A percentile compares a stretch with the other conserved stretches of the same genome.
These are phyloP conservation scores for Colaptes auratus DNA, from an alignment of 2,113 vertebrate species.

Conservation along the genomic window DNA sequence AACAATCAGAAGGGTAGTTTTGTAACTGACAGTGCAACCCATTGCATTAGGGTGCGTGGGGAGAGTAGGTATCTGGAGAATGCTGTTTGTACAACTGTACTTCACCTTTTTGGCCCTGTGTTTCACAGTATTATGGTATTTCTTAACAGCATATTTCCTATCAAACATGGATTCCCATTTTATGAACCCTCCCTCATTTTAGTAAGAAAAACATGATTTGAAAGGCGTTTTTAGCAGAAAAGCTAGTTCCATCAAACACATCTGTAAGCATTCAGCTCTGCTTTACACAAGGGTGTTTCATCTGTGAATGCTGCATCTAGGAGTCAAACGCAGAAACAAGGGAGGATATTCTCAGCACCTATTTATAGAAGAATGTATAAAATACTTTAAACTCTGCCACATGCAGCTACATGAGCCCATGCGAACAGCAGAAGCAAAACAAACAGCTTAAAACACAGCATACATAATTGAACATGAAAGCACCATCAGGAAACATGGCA, in stretches of 20 bases:
- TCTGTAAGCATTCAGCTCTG: conserved; percentile 1
- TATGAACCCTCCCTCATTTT: conserved; percentile 5
- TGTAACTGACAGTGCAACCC: neutral
- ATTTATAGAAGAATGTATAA: neutral
- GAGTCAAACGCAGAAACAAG: neutral
- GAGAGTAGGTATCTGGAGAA: neutral
- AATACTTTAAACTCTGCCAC: neutral
- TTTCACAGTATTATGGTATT: neutral
- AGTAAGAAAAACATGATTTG: neutral
- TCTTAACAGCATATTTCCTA: neutral
- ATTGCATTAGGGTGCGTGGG: neutral
- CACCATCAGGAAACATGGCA: conserved; percentile 29
- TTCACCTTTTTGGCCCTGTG: neutral
- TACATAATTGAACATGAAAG: conserved; percentile 58
- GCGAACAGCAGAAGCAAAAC: neutral
- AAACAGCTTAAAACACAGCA: neutral
- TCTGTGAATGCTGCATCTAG: neutral
- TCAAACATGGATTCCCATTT: neutral
- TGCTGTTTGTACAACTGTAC: neutral
- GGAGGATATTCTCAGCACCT: conserved; percentile 2
- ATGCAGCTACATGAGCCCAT: neutral
- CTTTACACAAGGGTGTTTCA: neutral
- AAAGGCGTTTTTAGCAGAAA: neutral
- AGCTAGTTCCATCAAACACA: neutral
- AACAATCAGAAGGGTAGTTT: neutral